phyloP scores from a whole-genome alignment of 2,797 vertebrate genomes.

The Numenius phaeopus region DNA sequence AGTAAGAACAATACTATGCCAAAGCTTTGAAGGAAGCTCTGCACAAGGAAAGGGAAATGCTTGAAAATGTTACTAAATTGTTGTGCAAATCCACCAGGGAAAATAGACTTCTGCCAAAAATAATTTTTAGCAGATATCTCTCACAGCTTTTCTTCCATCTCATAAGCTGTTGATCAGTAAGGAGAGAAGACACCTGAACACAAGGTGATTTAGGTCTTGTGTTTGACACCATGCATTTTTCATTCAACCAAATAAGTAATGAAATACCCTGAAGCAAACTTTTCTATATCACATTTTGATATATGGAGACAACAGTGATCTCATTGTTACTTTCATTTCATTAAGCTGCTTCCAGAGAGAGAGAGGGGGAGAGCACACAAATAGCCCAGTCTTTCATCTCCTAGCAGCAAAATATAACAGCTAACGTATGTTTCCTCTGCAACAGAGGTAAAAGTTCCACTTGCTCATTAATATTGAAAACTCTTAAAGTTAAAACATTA shows the following conservation, averaged over 20 bases:
- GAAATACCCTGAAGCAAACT: conserved; percentile 22
- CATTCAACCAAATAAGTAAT: conserved; percentile 11
- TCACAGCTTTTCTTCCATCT: not conserved
- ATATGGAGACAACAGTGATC: not conserved
- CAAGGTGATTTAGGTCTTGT: conserved; percentile 13
- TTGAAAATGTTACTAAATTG: not conserved
- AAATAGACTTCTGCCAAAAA: not conserved
- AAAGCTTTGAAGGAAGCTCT: conserved; percentile 26
- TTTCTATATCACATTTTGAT: not conserved
- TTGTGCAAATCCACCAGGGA: not conserved
- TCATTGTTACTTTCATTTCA: not conserved
- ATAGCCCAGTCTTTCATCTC: not conserved
- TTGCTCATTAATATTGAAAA: conserved; percentile 80
- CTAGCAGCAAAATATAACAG: not conserved
- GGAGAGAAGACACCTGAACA: not conserved
- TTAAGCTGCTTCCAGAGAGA: not conserved
- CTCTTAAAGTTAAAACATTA: conserved; percentile 71
- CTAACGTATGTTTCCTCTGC: not conserved
- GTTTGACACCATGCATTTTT: conserved; percentile 32
- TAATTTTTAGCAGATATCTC: not conserved
- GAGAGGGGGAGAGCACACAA: not conserved
- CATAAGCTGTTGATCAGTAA: not conserved
- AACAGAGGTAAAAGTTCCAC: not conserved
- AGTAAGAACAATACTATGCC: not conserved
- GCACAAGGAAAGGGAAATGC: not conserved